Conservation (phyloP, 2,797 vertebrate genomes). For the Crenichthys baileyi region DNA sequence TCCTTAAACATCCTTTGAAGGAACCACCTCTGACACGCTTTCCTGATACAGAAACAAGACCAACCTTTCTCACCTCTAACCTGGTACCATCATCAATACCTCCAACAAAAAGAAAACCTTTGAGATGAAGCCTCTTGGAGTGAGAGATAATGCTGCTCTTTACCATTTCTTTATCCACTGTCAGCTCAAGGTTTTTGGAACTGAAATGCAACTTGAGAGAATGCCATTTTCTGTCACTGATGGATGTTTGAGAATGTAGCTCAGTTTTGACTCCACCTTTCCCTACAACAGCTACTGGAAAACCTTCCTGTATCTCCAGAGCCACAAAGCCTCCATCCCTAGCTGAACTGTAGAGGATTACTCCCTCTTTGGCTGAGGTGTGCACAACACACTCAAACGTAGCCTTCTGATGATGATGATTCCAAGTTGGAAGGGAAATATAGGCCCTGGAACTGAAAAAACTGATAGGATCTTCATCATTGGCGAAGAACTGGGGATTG, state of each 20-base stretch:
- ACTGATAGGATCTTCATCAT: conserved; percentile 87
- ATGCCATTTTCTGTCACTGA: conserved; percentile 89
- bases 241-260: conserved; percentile 77
- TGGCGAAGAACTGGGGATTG: conserved; percentile 90
- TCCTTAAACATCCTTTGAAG: conserved; percentile 90
- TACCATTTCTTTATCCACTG: conserved; percentile 82
- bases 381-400: conserved; percentile 83
- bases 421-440: conserved; percentile 85
- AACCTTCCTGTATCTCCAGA: conserved; percentile 87
- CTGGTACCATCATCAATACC: conserved; percentile 84
- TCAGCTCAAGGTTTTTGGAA: conserved; percentile 82
- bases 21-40: conserved; percentile 86
- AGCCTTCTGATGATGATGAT: conserved; percentile 68
- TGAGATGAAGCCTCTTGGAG: conserved; percentile 76
- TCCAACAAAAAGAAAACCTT: conserved; percentile 86
- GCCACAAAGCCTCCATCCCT: conserved; percentile 85
- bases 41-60: conserved; percentile 83
- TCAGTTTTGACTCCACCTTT: conserved; percentile 79
- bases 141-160: conserved; percentile 76
- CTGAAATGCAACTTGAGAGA: conserved; percentile 81
- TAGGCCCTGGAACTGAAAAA: conserved; percentile 94
- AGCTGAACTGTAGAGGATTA: conserved; percentile 88
- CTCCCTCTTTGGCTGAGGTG: conserved; percentile 83
- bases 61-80: conserved; percentile 80
- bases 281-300: conserved; percentile 81